Base-by-base conservation (phyloP, 2,888 invertebrate species). In the Hirudinaria manillensis region DNA sequence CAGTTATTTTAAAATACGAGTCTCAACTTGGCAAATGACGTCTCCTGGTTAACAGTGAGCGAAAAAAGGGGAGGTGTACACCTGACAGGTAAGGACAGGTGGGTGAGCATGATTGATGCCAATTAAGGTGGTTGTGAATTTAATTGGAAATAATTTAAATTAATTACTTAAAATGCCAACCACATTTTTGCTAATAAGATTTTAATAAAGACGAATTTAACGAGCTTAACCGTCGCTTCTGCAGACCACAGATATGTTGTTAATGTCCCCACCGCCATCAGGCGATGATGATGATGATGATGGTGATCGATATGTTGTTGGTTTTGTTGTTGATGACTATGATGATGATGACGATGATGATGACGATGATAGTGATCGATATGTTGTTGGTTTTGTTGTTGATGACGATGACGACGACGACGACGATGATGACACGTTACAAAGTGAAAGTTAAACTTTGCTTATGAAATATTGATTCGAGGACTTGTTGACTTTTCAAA, bases 201-300 rank as follows among this genome's bases (percentile, higher is more conserved):
- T 61, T 61, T 61, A 61, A 61, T 61, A 61, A 61, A 61, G 61
- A 61, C 61, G 61, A 61, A 61, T 61, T 61, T 61, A 24, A 29
- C 61, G 0, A 1, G 13, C 24, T 29, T 21, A 16, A 61, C 61
- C 29, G 61, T 61, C 61, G 29, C 61, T 24, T 29, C 29, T 61
- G 19, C 24, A 61, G 45, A 45, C 16, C 45, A 45, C 45, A 45
- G 45, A 45, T 45, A 45, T 45, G 6, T 45, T 45, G 45, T 45
- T 45, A 45, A 45, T 45, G 45, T 45, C 45, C 38, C 38, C 38
- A 38, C 38, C 38, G 10, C 38, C 45, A 45, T 45, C 45, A 45
- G 16, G 10, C 45, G 27, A 68, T 68, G 27, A 68, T 68, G 68
- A n/a, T 68, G n/a, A 24, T 68, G 68, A 68, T 68, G 68, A 68